Conservation (phyloP, 2,888 invertebrate species). For the Tenthredo notha region DNA sequence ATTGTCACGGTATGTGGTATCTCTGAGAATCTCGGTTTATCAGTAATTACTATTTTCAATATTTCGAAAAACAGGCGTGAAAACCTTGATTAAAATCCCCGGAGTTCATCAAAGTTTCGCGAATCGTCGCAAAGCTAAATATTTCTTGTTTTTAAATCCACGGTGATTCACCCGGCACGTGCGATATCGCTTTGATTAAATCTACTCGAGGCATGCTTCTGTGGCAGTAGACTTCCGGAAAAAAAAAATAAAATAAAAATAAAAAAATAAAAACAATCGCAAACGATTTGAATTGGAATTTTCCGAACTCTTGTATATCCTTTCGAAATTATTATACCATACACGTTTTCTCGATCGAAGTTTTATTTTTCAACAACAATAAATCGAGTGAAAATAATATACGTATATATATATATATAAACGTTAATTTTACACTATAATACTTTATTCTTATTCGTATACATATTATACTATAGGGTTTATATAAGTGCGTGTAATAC, state of each 20-base stretch:
- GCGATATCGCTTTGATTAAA: slow-evolving; percentile 17
- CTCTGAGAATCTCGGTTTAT: neutral
- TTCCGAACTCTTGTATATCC: slow-evolving; percentile 4
- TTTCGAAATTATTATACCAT: neutral
- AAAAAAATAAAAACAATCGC: too few species aligned
- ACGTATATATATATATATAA: neutral
- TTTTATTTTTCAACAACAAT: slow-evolving; percentile 24
- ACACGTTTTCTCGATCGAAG: slow-evolving; percentile 7
- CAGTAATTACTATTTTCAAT: neutral
- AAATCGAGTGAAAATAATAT: slow-evolving; percentile 39
- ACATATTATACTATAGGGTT: slow-evolving; percentile 8
- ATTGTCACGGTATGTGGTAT: neutral
- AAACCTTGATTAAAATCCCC: neutral
- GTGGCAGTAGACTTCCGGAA: slow-evolving; percentile 21
- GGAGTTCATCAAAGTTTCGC: neutral
- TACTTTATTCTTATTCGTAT: neutral
- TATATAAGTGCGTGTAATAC: neutral
- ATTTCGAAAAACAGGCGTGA: neutral
- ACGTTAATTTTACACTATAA: slow-evolving; percentile 16
- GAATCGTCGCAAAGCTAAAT: neutral
- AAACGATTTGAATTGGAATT: slow-evolving; percentile 39
- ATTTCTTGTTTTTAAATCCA: slow-evolving; percentile 36
- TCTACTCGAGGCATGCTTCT: neutral
- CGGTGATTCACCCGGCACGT: slow-evolving; percentile 50
- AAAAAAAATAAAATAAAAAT: too few species aligned